Percentiles rank a stretch among this genome's conserved stretches.
Conservation (phyloP, 2,113 vertebrate genomes). For the Haliaeetus leucogaster region DNA sequence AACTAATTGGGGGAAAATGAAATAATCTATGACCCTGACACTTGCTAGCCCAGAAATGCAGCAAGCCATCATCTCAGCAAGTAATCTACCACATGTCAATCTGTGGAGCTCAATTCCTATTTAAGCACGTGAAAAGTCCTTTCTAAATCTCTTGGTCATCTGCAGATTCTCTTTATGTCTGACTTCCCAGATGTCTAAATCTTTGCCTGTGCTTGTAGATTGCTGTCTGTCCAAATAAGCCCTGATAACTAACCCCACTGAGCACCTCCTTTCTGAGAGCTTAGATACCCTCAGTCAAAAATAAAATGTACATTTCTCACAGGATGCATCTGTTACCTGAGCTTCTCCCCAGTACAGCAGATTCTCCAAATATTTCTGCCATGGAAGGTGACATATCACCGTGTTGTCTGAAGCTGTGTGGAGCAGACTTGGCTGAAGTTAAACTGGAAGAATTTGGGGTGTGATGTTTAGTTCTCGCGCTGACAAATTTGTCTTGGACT, state of each 20-base stretch:
- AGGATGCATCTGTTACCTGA: accelerated
- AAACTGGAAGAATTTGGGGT: not conserved
- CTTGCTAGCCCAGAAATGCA: not conserved
- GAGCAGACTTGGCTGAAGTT: not conserved
- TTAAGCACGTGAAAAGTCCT: not conserved
- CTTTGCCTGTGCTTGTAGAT: not conserved
- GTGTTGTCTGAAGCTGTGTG: accelerated
- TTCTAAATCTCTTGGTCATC: not conserved
- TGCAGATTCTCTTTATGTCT: not conserved
- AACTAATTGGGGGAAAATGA: not conserved
- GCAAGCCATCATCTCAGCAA: not conserved
- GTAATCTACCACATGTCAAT: not conserved
- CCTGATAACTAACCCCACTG: not conserved
- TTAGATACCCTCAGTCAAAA: not conserved
- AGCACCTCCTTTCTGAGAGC: not conserved
- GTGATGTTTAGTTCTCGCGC: not conserved
- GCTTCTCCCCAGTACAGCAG: not conserved
- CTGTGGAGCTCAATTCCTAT: not conserved
- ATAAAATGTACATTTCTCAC: not conserved
- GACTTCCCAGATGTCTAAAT: not conserved
- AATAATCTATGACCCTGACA: not conserved
- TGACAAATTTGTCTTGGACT: not conserved
- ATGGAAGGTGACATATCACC: accelerated
- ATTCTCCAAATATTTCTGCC: not conserved
- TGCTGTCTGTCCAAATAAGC: not conserved